These are phyloP conservation scores for Tor tambroides DNA, from an alignment of 2,113 vertebrate species.

Conservation along the genomic window DNA sequence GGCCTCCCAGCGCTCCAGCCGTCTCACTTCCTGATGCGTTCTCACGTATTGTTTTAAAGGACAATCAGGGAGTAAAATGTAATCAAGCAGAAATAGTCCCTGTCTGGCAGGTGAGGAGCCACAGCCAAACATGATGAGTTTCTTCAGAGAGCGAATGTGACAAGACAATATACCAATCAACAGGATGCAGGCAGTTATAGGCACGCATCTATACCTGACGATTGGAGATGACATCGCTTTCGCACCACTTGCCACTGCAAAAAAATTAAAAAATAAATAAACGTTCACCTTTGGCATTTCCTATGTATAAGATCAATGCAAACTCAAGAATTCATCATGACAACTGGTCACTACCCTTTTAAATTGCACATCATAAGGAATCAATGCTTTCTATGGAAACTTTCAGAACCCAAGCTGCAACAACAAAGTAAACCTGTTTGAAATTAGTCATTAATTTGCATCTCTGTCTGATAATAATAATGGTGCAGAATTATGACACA, in stretches of 20 bases:
- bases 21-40: constrained; percentile 10
- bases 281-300: not conserved
- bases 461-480: not conserved
- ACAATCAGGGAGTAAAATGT: constrained; percentile 52
- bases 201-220: not conserved
- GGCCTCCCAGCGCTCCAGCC: not conserved
- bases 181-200: not conserved
- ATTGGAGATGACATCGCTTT: not conserved
- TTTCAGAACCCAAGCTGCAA: not conserved
- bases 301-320: not conserved
- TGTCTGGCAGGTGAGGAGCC: constrained; percentile 29
- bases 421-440: not conserved
- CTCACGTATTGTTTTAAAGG: constrained; percentile 39
- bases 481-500: not conserved
- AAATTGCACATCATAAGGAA: not conserved
- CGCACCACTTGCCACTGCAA: not conserved
- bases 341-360: not conserved
- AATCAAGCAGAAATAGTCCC: constrained; percentile 45
- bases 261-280: no score
- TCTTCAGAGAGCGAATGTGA: constrained; percentile 38
- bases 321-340: not conserved
- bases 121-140: constrained; percentile 39
- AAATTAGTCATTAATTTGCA: not conserved
- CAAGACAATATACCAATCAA: constrained; percentile 46
- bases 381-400: not conserved